Conservation (phyloP, 2,797 vertebrate genomes). For the Tadarida brasiliensis region DNA sequence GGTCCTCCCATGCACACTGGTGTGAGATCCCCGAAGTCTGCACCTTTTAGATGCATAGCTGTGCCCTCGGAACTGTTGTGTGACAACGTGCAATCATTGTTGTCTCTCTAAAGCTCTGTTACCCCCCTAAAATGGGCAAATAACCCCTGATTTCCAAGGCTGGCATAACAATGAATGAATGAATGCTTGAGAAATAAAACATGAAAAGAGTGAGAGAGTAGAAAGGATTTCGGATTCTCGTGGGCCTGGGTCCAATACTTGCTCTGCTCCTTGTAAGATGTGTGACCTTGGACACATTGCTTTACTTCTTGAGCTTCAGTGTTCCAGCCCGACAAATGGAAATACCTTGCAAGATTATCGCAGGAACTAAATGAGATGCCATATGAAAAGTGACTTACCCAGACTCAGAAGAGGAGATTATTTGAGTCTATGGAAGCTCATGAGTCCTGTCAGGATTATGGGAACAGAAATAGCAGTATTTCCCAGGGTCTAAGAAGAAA, state of each 20-base stretch:
- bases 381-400: background rate
- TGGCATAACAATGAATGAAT: background rate
- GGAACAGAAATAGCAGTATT: background rate
- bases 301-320: background rate
- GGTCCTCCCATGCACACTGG: background rate
- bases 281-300: background rate
- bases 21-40: background rate
- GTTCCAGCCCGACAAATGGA: background rate
- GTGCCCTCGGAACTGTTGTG: background rate
- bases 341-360: background rate
- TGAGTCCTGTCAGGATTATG: background rate
- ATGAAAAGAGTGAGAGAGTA: background rate
- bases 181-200: background rate
- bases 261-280: background rate
- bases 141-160: background rate
- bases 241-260: background rate
- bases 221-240: background rate
- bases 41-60: background rate
- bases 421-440: background rate
- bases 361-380: background rate
- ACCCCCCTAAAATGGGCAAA: background rate
- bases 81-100: background rate
- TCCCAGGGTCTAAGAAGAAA: background rate
- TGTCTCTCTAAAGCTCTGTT: background rate
- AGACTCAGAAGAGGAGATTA: background rate